Conservation (phyloP, 2,113 vertebrate species). For the Emberiza fucata region DNA sequence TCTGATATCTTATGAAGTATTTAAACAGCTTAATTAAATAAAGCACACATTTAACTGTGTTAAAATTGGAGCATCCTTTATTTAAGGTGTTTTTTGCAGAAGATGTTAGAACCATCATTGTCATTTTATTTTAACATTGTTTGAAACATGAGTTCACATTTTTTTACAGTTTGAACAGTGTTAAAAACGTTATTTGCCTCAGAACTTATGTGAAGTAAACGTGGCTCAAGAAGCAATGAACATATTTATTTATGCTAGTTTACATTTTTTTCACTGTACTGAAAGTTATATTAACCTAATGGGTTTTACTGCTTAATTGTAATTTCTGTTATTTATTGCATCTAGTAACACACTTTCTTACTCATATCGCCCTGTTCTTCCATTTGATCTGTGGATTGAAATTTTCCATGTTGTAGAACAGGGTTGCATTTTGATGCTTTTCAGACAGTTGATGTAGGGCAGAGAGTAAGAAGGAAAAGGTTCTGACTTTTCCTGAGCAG, state of each 20-base stretch:
- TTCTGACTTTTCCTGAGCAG: neutral
- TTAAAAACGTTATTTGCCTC: neutral
- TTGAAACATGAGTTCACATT: neutral
- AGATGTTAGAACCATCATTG: neutral
- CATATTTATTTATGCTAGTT: neutral
- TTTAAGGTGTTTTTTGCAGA: neutral
- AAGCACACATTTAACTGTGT: neutral
- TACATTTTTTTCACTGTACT: neutral
- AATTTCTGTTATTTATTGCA: neutral
- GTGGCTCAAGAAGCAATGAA: neutral
- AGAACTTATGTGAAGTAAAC: neutral
- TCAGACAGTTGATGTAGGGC: neutral
- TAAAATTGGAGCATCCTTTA: neutral
- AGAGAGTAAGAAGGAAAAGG: neutral
- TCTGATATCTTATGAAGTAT: neutral
- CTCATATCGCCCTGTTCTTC: neutral
- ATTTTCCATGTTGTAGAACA: neutral
- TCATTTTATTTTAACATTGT: neutral
- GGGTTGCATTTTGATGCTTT: neutral
- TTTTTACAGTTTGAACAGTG: neutral
- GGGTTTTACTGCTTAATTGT: neutral
- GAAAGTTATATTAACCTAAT: neutral
- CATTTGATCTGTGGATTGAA: neutral
- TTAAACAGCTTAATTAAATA: neutral
- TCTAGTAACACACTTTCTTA: neutral